These are phyloP conservation scores for Pollenia griseotomentosa DNA, from an alignment of 2,888 invertebrate genomes.

Conservation along the genomic window DNA sequence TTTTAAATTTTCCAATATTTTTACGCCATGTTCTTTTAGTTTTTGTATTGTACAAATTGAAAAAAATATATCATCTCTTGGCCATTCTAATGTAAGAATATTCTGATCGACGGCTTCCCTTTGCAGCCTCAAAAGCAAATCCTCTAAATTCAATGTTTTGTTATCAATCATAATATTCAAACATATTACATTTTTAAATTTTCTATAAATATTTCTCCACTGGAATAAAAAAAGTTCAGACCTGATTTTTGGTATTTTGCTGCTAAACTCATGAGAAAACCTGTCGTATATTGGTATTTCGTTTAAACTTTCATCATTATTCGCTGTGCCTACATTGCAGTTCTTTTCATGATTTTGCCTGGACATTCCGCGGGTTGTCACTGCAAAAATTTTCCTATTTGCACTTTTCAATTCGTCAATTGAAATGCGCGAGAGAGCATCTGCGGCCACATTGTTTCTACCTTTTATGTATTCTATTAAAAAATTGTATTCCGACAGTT, in stretches of 20 bases:
- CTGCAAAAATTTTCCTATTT: conserved; percentile 3
- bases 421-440: conserved; percentile 64
- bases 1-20: conserved; percentile 9
- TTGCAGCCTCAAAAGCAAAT: conserved; percentile 29
- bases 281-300: conserved; percentile 3
- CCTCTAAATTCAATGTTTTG: conserved; percentile 36
- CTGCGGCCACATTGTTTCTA: conserved; percentile 67
- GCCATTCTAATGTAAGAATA: conserved; percentile 26
- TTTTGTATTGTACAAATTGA: conserved; percentile 11
- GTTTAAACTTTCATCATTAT: neutral
- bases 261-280: neutral
- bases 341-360: neutral
- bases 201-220: conserved; percentile 26
- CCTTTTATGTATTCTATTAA: conserved; percentile 72
- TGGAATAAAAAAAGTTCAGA: neutral
- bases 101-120: neutral
- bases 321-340: neutral
- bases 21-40: conserved; percentile 3
- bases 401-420: conserved; percentile 44
- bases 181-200: conserved; percentile 14
- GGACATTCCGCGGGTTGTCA: conserved; percentile 2
- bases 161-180: conserved; percentile 41
- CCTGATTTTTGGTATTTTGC: neutral
- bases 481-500: conserved; percentile 75
- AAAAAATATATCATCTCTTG: conserved; percentile 38